A percentile compares a stretch with the other conserved stretches of the same genome.
These are phyloP conservation scores for Hemitrygon akajei DNA, from an alignment of 2,797 vertebrate genomes.

Conservation along the genomic window DNA sequence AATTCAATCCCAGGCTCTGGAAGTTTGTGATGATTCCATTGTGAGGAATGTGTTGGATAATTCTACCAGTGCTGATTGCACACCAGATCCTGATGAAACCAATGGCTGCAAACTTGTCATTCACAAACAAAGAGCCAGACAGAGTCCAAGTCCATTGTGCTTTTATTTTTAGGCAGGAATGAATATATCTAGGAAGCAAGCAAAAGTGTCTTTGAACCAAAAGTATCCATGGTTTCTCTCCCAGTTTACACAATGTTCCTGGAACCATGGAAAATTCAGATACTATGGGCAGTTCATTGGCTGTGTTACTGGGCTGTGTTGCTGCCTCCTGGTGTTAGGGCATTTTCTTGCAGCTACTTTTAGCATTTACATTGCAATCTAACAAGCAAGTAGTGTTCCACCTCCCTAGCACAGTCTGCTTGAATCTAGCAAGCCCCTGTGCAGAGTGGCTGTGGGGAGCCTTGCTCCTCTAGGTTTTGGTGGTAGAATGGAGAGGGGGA, in stretches of 20 bases:
- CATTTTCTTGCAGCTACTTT: not conserved
- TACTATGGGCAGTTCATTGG: too few species aligned
- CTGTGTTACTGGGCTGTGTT: not conserved
- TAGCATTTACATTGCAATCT: not conserved
- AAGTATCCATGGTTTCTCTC: not conserved
- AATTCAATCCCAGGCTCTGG: not conserved
- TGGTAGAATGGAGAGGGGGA: too few species aligned
- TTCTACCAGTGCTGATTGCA: too few species aligned
- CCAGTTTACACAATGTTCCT: not conserved
- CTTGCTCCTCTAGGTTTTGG: not conserved
- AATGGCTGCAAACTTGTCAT: not conserved
- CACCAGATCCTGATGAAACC: too few species aligned
- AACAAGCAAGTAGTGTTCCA: not conserved
- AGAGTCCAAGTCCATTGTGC: not conserved
- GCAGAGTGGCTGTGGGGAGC: not conserved
- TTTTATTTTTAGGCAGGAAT: constrained; percentile 11
- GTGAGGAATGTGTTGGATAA: not conserved
- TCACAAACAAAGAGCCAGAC: not conserved
- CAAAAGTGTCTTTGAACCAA: not conserved
- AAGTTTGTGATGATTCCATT: not conserved
- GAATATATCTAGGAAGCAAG: not conserved
- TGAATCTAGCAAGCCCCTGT: not conserved
- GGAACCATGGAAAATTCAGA: not conserved
- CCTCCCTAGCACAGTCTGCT: not conserved
- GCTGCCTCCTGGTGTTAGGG: not conserved